Base-by-base conservation (phyloP, 2,113 vertebrate species). In the Euleptes europaea region DNA sequence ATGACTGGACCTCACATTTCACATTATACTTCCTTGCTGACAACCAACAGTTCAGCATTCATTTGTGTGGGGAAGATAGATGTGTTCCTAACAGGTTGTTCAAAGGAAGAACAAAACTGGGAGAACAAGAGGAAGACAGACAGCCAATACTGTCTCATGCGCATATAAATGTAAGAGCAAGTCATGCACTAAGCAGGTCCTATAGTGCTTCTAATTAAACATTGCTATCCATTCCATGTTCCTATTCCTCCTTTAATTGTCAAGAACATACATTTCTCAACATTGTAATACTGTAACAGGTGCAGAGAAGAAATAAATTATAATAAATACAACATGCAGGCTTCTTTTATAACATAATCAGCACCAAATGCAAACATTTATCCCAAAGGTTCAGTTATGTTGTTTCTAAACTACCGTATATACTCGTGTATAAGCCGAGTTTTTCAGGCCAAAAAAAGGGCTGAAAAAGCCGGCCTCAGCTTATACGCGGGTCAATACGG, bases 121-220 rank as follows among this genome's bases (percentile, higher is more conserved):
- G 78, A 82, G 88, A 40, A 0, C 1, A 82, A 49, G 69, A 83
- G 26, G 75, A 83, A 88, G 5, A 90, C 54, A 78, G 2, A 44
- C 23, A 82, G 65, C 87, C 66, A 70, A 57, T 67, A 86, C 54
- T 86, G 72, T 83, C 86, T 40, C 71, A 89, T 89, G 87, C 85
- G 77, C 21, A 94, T 1, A 35, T 31, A 60, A 47, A 88, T 42
- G 13, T 1, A 73, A 54, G 60, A 11, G 72, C 15, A 85, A 66
- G 72, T 76, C 47, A 80, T 1, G 69, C 40, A 57, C 33, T 81
- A 35, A 72, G n/a, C 63, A 73, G 31, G 0, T 72, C 57, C 2
- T 2, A 28, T 17, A 7, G 0, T 21, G 12, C 1, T 33, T 3
- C 65, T 0, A 31, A 0, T 15, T 80, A 78, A 63, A 26, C 65